A percentile compares a stretch with the other conserved stretches of the same genome.
Evolutionary conservation across 2,888 invertebrate genomes (phyloP).

Genomic region (Drosophila paranaensis): DNA sequence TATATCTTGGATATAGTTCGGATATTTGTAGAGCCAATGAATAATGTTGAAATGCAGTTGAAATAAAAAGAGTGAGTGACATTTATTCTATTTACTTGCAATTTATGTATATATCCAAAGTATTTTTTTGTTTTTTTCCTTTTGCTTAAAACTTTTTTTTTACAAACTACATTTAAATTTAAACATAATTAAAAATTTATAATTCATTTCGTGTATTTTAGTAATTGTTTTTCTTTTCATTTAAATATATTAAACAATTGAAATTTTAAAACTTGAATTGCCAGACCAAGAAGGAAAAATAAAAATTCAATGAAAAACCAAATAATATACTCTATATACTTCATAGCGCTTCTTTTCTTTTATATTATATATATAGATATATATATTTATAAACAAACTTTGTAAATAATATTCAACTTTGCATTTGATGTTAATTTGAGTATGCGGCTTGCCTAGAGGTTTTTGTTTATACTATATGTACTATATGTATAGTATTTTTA

Average conservation of each 20-base stretch:
- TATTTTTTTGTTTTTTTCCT: constrained; percentile 48
- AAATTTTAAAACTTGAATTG: constrained; percentile 62
- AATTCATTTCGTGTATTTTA: constrained; percentile 69
- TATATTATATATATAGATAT: constrained; percentile 12
- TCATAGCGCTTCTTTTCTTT: constrained; percentile 6
- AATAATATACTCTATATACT: constrained; percentile 40
- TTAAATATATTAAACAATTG: constrained; percentile 58
- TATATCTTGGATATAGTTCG: not conserved
- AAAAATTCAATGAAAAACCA: not conserved
- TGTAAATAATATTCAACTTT: constrained; percentile 47
- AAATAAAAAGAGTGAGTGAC: constrained; percentile 78
- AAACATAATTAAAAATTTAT: constrained; percentile 72
- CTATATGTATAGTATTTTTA: constrained; percentile 14
- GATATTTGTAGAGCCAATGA: constrained; percentile 5
- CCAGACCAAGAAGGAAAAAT: constrained; percentile 27
- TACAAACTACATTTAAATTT: constrained; percentile 76
- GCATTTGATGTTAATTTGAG: constrained; percentile 68
- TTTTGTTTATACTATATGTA: constrained; percentile 6
- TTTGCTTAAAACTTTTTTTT: constrained; percentile 74
- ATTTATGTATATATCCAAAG: constrained; percentile 79
- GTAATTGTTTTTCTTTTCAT: constrained; percentile 32
- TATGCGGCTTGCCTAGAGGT: constrained; percentile 62
- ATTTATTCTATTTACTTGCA: constrained; percentile 81
- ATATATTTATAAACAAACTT: constrained; percentile 41
- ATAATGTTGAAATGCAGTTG: constrained; percentile 34